Percentiles rank a stretch among this genome's conserved stretches.
These are phyloP conservation scores for Sebastes fasciatus DNA, from an alignment of 2,113 vertebrate species.

Conservation along the genomic window DNA sequence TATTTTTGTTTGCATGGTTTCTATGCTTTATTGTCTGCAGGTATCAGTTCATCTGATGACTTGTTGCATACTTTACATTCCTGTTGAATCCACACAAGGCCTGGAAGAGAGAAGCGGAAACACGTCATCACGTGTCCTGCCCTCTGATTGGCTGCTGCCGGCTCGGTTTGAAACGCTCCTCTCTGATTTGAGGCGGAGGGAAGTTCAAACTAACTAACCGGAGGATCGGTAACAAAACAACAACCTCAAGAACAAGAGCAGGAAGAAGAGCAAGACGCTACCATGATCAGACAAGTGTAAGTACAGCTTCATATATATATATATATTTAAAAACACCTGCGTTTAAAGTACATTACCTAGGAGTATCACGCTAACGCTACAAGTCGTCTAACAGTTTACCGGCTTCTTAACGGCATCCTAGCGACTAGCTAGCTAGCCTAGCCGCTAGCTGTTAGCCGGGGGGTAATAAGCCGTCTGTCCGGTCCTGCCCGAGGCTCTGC, in stretches of 20 bases:
- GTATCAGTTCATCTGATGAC: neutral
- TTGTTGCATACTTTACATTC: neutral
- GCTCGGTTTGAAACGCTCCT: constrained; percentile 73
- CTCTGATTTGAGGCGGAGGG: constrained; percentile 68
- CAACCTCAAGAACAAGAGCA: neutral
- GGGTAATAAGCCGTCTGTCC: constrained; percentile 1
- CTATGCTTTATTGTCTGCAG: neutral
- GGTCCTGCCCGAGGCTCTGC: neutral
- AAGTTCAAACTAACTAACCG: constrained; percentile 68
- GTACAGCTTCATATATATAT: constrained; percentile 13
- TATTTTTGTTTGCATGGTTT: constrained; percentile 5
- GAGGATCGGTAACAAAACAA: neutral
- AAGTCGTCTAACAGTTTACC: neutral
- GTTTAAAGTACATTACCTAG: accelerated
- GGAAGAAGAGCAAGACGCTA: constrained; percentile 6
- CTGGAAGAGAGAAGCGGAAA: constrained; percentile 22
- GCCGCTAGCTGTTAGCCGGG: constrained; percentile 5
- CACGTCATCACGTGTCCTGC: neutral
- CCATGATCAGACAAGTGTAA: constrained; percentile 80
- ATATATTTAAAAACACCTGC: neutral
- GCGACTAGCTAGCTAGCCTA: neutral
- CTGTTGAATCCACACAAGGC: neutral
- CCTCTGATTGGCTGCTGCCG: constrained; percentile 58
- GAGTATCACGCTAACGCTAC: neutral
- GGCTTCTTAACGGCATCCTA: neutral